Evolutionary conservation across 2,888 invertebrate genomes (phyloP).

Genomic region (Hylaea fasciaria): DNA sequence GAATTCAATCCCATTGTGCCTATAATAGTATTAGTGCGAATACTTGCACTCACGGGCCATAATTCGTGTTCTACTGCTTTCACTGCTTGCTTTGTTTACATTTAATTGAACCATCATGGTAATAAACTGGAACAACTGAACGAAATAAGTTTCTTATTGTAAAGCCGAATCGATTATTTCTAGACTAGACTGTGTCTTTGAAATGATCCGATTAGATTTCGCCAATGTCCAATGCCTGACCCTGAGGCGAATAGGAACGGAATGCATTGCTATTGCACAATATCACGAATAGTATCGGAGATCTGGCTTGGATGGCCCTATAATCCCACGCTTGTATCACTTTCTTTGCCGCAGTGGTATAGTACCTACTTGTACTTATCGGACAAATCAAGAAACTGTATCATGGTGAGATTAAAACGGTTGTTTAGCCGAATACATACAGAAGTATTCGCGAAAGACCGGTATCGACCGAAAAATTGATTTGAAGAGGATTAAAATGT

Average conservation of each 20-base stretch:
- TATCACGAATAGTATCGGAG: conserved; percentile 44
- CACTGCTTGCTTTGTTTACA: conserved; percentile 23
- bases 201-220: conserved; percentile 45
- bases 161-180: conserved; percentile 39
- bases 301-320: conserved; percentile 62
- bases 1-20: conserved; percentile 39
- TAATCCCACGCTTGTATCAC: conserved; percentile 71
- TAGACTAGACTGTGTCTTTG: conserved; percentile 44
- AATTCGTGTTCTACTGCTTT: conserved; percentile 22
- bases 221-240: conserved; percentile 42
- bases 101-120: conserved; percentile 32
- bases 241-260: conserved; percentile 42
- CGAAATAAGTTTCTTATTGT: conserved; percentile 13
- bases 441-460: conserved; percentile 47
- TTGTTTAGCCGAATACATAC: conserved; percentile 53
- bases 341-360: conserved; percentile 63
- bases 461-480: conserved; percentile 44
- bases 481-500: conserved; percentile 32
- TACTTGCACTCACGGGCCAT: conserved; percentile 19
- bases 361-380: too few species aligned
- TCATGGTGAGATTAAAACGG: conserved; percentile 64
- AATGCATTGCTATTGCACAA: conserved; percentile 47
- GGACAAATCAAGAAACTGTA: conserved; percentile 63
- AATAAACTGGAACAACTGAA: conserved; percentile 24
- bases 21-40: conserved; percentile 32